These are phyloP conservation scores for Arctia plantaginis DNA, from an alignment of 2,888 invertebrate species.

Conservation along the genomic window DNA sequence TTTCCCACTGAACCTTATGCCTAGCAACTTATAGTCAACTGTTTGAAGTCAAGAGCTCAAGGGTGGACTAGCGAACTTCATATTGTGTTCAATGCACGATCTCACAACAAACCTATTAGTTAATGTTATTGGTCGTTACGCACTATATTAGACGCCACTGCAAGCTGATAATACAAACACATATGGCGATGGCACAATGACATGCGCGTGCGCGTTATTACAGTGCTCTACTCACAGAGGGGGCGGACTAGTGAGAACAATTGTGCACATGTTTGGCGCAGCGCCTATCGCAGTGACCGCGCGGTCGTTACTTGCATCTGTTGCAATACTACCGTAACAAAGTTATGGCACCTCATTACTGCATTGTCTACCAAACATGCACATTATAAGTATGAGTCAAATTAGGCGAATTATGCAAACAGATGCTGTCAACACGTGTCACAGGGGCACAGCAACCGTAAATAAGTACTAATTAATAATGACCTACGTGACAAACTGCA, in stretches of 20 bases:
- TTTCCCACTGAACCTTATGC: background rate
- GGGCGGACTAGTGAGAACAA: background rate
- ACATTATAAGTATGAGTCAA: background rate
- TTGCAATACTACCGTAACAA: background rate
- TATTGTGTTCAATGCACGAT: background rate
- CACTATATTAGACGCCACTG: background rate
- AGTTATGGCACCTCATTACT: background rate
- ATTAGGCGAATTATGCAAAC: background rate
- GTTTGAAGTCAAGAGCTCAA: background rate
- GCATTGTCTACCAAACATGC: constrained; percentile 14
- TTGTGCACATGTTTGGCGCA: background rate
- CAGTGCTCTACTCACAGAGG: background rate
- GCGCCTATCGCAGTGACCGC: background rate
- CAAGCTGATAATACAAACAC: background rate
- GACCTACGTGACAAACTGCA: background rate
- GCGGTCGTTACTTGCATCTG: background rate
- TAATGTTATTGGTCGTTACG: background rate
- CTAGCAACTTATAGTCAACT: background rate
- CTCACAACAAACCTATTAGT: background rate
- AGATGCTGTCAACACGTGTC: background rate
- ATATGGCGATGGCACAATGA: background rate
- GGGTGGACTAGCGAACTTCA: background rate
- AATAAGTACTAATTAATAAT: background rate
- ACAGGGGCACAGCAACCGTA: background rate
- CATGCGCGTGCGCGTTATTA: background rate